Conservation (phyloP, 2,888 invertebrate species). For the Alloplasta piceator region DNA sequence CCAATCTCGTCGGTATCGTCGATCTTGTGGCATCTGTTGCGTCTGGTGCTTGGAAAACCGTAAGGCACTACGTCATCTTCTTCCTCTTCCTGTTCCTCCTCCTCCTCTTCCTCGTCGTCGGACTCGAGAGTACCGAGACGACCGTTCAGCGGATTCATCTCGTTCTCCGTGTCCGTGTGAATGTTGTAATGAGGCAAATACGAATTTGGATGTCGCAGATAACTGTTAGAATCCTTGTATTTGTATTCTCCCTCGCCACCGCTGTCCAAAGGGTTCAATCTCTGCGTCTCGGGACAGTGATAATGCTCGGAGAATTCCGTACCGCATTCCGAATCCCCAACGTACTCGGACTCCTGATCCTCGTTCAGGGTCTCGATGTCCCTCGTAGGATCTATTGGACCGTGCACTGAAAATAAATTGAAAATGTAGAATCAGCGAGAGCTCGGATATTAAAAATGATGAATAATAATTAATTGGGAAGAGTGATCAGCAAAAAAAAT, state of each 20-base stretch:
- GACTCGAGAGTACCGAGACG: conserved; percentile 81
- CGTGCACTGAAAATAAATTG: conserved; percentile 80
- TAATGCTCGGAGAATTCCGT: conserved; percentile 85
- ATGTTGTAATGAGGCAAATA: conserved; percentile 91
- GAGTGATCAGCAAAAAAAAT: too few species aligned
- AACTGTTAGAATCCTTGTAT: conserved; percentile 86
- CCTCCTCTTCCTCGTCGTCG: conserved; percentile 78
- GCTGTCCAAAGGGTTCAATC: conserved; percentile 87
- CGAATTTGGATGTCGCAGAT: conserved; percentile 92
- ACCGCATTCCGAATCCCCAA: conserved; percentile 88
- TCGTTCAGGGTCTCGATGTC: conserved; percentile 89
- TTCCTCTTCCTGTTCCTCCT: conserved; percentile 75
- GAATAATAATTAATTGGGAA: too few species aligned
- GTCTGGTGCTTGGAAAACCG: conserved; percentile 84
- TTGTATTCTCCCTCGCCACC: conserved; percentile 86
- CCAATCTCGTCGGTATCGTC: conserved; percentile 86
- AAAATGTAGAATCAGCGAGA: not conserved
- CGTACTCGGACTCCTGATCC: conserved; percentile 88
- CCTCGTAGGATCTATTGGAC: conserved; percentile 86
- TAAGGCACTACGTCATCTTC: conserved; percentile 84
- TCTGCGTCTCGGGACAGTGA: conserved; percentile 84
- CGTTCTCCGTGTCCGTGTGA: conserved; percentile 87
- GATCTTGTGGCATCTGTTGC: conserved; percentile 81
- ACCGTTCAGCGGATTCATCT: conserved; percentile 81
- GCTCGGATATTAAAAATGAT: too few species aligned